Conservation (phyloP, 35 echinoderm and acorn worm species). For the Anneissia japonica region DNA sequence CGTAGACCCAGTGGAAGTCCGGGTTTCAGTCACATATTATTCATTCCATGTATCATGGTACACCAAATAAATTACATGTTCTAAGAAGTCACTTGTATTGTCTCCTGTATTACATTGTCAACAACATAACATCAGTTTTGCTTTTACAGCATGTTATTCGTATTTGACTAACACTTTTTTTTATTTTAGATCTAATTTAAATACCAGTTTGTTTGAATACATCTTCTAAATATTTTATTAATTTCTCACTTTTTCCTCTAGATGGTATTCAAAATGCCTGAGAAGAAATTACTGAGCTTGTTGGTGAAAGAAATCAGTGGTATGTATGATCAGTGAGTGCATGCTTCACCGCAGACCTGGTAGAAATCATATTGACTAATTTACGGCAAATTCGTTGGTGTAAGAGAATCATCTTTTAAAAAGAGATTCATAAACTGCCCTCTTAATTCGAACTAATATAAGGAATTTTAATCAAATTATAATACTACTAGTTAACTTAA, state of each 20-base stretch:
- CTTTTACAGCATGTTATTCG: background rate
- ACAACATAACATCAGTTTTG: background rate
- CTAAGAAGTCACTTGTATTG: too few relatives aligned
- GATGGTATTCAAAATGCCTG: conserved; percentile 63
- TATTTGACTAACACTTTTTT: background rate
- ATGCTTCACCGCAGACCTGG: background rate
- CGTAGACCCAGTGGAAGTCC: too few relatives aligned
- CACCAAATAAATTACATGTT: too few relatives aligned
- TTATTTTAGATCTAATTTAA: background rate
- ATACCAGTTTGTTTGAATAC: background rate
- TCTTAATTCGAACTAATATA: background rate
- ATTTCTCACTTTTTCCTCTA: background rate
- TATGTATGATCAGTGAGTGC: conserved; percentile 4
- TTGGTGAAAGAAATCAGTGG: conserved; percentile 82
- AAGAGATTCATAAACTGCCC: background rate
- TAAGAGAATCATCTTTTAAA: background rate
- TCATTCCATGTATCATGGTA: too few relatives aligned
- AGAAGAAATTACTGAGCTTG: conserved; percentile 77
- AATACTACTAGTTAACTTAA: background rate
- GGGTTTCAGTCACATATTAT: too few relatives aligned
- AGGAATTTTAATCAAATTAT: conserved; percentile 8
- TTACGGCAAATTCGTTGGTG: background rate
- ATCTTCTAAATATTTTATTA: too few relatives aligned
- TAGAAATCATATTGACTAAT: background rate
- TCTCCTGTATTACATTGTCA: background rate